These are phyloP conservation scores for Nothocercus nigrocapillus DNA, from an alignment of 2,113 vertebrate species.

Conservation along the genomic window DNA sequence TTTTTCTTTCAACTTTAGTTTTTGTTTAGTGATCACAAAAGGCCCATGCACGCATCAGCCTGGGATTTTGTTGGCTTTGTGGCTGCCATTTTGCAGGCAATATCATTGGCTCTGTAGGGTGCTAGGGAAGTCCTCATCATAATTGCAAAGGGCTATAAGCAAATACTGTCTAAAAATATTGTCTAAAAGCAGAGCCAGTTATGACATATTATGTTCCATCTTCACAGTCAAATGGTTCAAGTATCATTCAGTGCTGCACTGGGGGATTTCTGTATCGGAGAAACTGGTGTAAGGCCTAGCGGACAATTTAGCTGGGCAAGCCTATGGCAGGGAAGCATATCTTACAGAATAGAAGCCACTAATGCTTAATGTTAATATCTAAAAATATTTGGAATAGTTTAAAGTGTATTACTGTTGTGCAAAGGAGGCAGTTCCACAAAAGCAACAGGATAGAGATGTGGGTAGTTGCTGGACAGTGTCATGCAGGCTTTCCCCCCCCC, in stretches of 20 bases:
- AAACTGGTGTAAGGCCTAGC: background rate
- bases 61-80: background rate
- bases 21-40: background rate
- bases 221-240: background rate
- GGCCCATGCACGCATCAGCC: background rate
- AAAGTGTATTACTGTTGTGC: background rate
- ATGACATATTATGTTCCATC: background rate
- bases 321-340: background rate
- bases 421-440: background rate
- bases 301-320: background rate
- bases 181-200: background rate
- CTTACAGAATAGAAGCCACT: background rate
- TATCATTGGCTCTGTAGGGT: background rate
- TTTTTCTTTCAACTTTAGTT: background rate
- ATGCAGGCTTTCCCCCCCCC: background rate
- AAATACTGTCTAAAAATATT: background rate
- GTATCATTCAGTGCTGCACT: background rate
- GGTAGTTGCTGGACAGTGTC: background rate
- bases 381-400: conserved; percentile 17
- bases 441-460: background rate
- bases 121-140: background rate
- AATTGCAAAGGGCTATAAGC: background rate
- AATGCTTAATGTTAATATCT: background rate
- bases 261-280: background rate
- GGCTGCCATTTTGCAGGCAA: background rate